Conservation (phyloP, 37 sponge, comb jelly and placozoan species). For the Amphimedon queenslandica region DNA sequence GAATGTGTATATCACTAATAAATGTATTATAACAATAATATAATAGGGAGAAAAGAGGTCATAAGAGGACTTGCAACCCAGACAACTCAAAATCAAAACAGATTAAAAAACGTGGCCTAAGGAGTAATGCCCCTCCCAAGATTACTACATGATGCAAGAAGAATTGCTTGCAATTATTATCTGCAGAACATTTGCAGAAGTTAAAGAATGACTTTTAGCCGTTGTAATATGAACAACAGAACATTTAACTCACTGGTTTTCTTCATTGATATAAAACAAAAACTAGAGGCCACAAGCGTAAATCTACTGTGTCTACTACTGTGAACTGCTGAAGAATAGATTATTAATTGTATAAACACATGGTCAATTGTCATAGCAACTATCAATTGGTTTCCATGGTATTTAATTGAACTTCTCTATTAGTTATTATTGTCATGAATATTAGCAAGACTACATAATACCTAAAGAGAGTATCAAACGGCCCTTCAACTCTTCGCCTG, state of each 20-base stretch:
- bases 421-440: too few species aligned
- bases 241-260: constrained; percentile 44
- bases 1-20: too few species aligned
- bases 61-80: constrained; percentile 22
- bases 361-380: constrained; percentile 32
- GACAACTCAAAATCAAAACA: constrained; percentile 35
- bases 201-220: constrained; percentile 32
- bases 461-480: too few species aligned
- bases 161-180: constrained; percentile 23
- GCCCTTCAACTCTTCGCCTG: too few species aligned
- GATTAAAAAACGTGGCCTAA: constrained; percentile 22
- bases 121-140: constrained; percentile 21
- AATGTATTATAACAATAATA: too few species aligned
- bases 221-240: constrained; percentile 42
- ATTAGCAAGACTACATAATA: too few species aligned
- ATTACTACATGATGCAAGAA: constrained; percentile 37
- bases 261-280: constrained; percentile 30
- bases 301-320: constrained; percentile 14
- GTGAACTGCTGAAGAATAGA: constrained; percentile 18
- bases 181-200: constrained; percentile 23
- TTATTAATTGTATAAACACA: constrained; percentile 39
- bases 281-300: constrained; percentile 33
- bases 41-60: too few species aligned
- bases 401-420: constrained; percentile 33
- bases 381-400: constrained; percentile 35